phyloP scores from a whole-genome alignment of 2,113 vertebrate genomes.

The Chionodraco myersi region DNA sequence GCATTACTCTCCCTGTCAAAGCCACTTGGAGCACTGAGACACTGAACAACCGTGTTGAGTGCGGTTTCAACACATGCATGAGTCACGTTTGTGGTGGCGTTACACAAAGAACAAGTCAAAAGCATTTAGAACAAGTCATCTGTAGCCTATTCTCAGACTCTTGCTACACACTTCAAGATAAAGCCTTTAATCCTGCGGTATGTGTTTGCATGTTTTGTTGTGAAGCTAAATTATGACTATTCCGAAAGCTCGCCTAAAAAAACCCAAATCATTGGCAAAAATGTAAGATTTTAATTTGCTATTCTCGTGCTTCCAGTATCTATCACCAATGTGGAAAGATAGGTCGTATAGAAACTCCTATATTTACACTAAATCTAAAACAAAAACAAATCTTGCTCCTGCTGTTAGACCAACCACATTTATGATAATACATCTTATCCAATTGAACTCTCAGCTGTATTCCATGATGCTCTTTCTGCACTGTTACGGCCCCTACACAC shows the following conservation, averaged over 20 bases:
- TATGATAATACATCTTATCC: no score
- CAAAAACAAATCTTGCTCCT: no score
- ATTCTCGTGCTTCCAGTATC: background rate
- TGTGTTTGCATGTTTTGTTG: background rate
- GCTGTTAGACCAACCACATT: no score
- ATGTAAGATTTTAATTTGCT: no score
- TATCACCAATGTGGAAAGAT: background rate
- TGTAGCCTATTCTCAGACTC: background rate
- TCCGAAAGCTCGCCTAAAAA: background rate
- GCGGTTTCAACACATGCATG: constrained; percentile 17
- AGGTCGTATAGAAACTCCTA: background rate
- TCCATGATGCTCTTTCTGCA: no score
- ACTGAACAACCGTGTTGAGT: constrained; percentile 25
- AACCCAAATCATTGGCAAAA: background rate
- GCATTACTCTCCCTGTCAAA: constrained; percentile 60
- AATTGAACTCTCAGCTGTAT: no score
- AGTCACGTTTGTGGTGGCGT: background rate
- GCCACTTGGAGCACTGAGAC: constrained; percentile 16
- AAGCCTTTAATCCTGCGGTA: background rate
- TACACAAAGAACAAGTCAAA: background rate
- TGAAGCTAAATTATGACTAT: background rate
- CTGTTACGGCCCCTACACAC: no score
- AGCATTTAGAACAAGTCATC: background rate
- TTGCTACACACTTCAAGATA: background rate
- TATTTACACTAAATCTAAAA: no score